Evolutionary conservation across 1,140 invertebrate species (phyloP).

Genomic region (Hestina assimilis): DNA sequence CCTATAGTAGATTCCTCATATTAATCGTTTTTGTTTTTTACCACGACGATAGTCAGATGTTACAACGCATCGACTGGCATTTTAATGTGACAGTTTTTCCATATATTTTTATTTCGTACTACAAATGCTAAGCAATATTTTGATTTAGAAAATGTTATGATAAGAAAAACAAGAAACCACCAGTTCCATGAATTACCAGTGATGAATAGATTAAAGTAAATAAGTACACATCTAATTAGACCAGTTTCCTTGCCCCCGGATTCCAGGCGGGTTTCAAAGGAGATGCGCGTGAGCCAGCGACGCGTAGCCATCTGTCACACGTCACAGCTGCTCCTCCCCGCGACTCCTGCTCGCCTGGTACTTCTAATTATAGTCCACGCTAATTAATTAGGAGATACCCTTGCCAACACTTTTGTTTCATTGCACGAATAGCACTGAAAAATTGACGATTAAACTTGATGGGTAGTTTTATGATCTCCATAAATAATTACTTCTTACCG

Average conservation of each 20-base stretch:
- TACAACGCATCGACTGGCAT: neutral
- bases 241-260: conserved; percentile 42
- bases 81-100: too few species aligned
- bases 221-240: conserved; percentile 65
- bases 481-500: neutral
- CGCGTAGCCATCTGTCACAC: conserved; percentile 67
- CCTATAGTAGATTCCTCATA: conserved; percentile 19
- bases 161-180: neutral
- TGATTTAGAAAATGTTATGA: too few species aligned
- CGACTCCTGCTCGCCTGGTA: conserved; percentile 44
- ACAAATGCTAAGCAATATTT: too few species aligned
- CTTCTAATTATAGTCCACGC: conserved; percentile 57
- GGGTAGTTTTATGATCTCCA: conserved; percentile 8
- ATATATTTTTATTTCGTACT: too few species aligned
- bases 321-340: conserved; percentile 53
- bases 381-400: conserved; percentile 68
- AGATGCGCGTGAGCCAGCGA: conserved; percentile 47
- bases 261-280: conserved; percentile 53
- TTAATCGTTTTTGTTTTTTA: conserved; percentile 24
- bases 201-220: conserved; percentile 34
- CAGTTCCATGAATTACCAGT: conserved; percentile 24
- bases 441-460: conserved; percentile 39
- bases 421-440: conserved; percentile 45
- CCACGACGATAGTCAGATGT: neutral
- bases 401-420: conserved; percentile 41